These are phyloP conservation scores for Anas platyrhynchos DNA, from an alignment of 2,113 vertebrate genomes.

Conservation along the genomic window DNA sequence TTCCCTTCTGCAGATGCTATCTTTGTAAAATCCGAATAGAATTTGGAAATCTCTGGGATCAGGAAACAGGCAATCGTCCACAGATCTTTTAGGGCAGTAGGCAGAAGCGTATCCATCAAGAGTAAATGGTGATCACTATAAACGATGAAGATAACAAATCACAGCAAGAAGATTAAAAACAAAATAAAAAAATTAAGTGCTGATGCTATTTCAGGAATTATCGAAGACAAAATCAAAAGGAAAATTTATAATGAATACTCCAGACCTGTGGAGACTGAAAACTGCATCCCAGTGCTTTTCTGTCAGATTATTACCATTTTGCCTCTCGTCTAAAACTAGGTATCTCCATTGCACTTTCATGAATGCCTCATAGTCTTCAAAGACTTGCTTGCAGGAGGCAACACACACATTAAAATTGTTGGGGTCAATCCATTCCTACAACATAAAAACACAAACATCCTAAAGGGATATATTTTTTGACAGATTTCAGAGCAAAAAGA, in stretches of 20 bases:
- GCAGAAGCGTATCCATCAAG: constrained; percentile 85
- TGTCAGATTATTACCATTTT: constrained; percentile 84
- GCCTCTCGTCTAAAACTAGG: constrained; percentile 87
- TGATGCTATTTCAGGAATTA: not conserved
- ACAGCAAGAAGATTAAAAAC: not conserved
- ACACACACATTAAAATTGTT: constrained; percentile 87
- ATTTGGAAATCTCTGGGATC: constrained; percentile 84
- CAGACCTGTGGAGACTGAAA: constrained; percentile 84
- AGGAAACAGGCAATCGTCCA: constrained; percentile 92
- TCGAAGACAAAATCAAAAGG: not conserved
- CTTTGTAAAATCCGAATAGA: constrained; percentile 83
- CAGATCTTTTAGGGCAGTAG: constrained; percentile 86
- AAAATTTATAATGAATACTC: not conserved
- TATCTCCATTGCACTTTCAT: constrained; percentile 82
- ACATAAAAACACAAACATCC: not conserved
- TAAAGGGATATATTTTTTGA: not conserved
- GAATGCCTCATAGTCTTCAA: constrained; percentile 83
- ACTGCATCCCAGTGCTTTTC: constrained; percentile 89
- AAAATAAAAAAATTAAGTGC: not conserved
- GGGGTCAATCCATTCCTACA: constrained; percentile 81
- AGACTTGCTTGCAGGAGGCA: constrained; percentile 88
- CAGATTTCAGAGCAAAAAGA: not conserved
- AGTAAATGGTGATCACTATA: constrained; percentile 86
- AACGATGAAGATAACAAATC: not conserved
- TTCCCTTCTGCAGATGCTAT: constrained; percentile 82